Evolutionary conservation across 2,113 vertebrate genomes (phyloP).

Genomic region (Emydocephalus ijimae): DNA sequence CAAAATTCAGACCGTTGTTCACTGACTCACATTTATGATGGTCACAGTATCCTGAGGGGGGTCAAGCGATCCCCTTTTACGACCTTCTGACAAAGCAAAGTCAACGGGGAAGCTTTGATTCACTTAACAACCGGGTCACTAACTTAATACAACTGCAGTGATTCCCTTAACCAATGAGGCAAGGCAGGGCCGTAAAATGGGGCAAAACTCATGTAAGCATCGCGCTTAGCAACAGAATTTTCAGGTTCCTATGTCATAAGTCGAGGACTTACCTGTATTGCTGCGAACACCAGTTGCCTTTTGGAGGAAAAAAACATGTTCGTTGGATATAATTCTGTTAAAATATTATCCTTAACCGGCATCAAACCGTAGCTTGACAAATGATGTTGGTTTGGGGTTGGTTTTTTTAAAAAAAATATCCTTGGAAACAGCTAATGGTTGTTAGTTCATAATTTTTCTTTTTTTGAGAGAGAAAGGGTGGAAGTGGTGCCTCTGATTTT

Average conservation of each 20-base stretch:
- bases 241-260: background rate
- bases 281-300: background rate
- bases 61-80: too few relatives aligned
- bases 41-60: too few relatives aligned
- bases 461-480: background rate
- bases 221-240: background rate
- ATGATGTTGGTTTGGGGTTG: conserved; percentile 34
- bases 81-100: too few relatives aligned
- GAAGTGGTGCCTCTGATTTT: background rate
- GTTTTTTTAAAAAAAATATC: conserved; percentile 13
- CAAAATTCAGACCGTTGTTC: background rate
- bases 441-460: background rate
- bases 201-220: background rate
- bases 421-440: background rate
- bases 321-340: background rate
- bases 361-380: fast-evolving
- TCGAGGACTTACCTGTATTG: background rate
- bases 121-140: too few relatives aligned
- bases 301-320: background rate
- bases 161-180: too few relatives aligned
- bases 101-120: too few relatives aligned
- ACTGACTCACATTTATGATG: background rate
- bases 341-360: background rate
- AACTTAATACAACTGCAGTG: too few relatives aligned
- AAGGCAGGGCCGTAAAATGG: too few relatives aligned